These are phyloP conservation scores for Spea bombifrons DNA, from an alignment of 2,113 vertebrate genomes.

Conservation along the genomic window DNA sequence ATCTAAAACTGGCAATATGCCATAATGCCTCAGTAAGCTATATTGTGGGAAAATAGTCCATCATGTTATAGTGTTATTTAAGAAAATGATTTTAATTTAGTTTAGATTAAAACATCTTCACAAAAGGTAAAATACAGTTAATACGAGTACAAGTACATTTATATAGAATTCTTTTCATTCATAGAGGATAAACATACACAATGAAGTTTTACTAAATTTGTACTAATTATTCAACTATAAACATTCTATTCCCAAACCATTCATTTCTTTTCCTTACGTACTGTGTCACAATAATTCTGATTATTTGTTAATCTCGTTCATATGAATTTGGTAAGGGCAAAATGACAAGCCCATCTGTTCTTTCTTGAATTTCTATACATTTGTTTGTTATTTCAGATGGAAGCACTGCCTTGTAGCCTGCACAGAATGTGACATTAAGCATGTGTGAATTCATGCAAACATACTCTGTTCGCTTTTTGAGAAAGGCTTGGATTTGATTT, in stretches of 20 bases:
- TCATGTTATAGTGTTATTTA: background rate
- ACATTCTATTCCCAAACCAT: background rate
- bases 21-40: background rate
- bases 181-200: background rate
- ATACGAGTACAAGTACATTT: background rate
- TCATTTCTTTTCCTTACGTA: background rate
- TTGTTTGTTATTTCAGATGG: background rate
- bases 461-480: background rate
- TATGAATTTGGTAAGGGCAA: background rate
- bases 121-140: background rate
- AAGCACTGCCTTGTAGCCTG: background rate
- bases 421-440: background rate
- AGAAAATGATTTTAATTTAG: background rate
- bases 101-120: background rate
- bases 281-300: background rate
- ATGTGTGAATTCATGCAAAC: background rate
- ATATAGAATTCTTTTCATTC: background rate
- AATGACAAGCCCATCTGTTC: background rate
- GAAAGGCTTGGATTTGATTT: conserved; percentile 1
- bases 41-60: background rate
- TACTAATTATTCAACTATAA: background rate
- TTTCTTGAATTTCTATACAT: background rate
- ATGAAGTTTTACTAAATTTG: background rate
- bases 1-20: background rate
- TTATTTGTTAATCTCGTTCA: background rate